phyloP scores from a whole-genome alignment of 2,888 invertebrate species.

The Eilema griseolum region DNA sequence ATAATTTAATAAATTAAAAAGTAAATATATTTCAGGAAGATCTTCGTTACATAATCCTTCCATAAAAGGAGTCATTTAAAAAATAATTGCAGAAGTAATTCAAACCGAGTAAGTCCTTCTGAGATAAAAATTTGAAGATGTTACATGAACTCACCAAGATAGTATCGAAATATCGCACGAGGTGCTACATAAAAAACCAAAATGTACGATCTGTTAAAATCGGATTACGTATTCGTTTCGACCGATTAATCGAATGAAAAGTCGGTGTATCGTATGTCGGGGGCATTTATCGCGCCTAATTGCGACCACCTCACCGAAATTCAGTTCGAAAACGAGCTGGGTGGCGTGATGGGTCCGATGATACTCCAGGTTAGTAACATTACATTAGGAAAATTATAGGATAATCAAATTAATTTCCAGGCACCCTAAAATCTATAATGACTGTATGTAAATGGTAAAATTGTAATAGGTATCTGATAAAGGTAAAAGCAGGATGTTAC shows the following conservation, averaged over 20 bases:
- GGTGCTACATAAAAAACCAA: constrained; percentile 76
- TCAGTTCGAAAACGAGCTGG: constrained; percentile 70
- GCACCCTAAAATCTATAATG: constrained; percentile 32
- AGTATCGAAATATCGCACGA: constrained; percentile 66
- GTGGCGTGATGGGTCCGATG: constrained; percentile 71
- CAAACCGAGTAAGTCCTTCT: constrained; percentile 28
- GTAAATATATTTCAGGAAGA: neutral
- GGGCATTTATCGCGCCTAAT: constrained; percentile 83
- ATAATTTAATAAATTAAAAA: neutral
- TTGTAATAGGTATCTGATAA: neutral
- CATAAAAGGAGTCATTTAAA: constrained; percentile 23
- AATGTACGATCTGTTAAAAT: constrained; percentile 77
- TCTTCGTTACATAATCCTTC: neutral
- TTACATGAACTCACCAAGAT: constrained; percentile 54
- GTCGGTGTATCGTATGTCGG: constrained; percentile 75
- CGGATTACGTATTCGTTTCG: constrained; percentile 74
- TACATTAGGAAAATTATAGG: constrained; percentile 47
- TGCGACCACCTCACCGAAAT: constrained; percentile 80
- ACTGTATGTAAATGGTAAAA: constrained; percentile 18
- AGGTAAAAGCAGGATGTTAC: neutral
- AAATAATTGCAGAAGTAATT: constrained; percentile 31
- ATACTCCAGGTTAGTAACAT: constrained; percentile 60
- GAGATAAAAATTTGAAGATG: constrained; percentile 50
- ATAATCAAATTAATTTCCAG: constrained; percentile 38
- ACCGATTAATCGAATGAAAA: constrained; percentile 80